Conservation (phyloP, 23 tunicate genomes). For the Botrylloides violaceus region DNA sequence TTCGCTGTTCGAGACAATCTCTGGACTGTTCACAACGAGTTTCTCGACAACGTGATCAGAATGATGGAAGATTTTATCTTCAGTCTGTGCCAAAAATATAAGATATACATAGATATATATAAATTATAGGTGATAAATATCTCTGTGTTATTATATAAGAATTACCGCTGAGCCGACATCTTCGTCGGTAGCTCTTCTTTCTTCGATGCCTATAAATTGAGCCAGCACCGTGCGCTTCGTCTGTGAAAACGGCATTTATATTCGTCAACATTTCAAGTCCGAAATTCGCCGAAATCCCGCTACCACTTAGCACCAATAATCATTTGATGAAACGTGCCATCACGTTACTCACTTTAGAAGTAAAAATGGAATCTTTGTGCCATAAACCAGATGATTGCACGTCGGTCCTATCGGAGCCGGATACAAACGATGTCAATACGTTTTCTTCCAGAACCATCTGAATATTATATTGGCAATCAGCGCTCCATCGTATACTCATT, state of each 20-base stretch:
- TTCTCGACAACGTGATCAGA: constrained; percentile 1
- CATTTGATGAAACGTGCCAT: no score
- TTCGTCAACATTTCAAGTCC: no score
- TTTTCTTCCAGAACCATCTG: background rate
- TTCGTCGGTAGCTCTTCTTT: background rate
- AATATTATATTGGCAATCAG: background rate
- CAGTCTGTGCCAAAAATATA: no score
- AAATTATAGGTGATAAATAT: background rate
- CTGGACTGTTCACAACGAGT: no score
- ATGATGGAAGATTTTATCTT: background rate
- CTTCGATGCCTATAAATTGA: background rate
- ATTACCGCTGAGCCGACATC: background rate
- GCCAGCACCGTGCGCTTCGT: background rate
- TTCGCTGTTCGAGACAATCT: no score
- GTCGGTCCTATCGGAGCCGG: background rate
- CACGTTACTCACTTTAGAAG: background rate
- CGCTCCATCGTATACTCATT: background rate
- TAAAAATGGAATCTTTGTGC: background rate
- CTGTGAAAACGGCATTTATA: background rate
- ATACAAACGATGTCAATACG: background rate
- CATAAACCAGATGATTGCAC: background rate
- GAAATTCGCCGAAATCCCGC: no score
- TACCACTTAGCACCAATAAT: no score
- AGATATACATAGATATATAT: background rate
- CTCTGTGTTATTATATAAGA: background rate